A percentile compares a stretch with the other conserved stretches of the same genome.
phyloP scores from a whole-genome alignment of 2,113 vertebrate genomes.

The Neotoma lepida region DNA sequence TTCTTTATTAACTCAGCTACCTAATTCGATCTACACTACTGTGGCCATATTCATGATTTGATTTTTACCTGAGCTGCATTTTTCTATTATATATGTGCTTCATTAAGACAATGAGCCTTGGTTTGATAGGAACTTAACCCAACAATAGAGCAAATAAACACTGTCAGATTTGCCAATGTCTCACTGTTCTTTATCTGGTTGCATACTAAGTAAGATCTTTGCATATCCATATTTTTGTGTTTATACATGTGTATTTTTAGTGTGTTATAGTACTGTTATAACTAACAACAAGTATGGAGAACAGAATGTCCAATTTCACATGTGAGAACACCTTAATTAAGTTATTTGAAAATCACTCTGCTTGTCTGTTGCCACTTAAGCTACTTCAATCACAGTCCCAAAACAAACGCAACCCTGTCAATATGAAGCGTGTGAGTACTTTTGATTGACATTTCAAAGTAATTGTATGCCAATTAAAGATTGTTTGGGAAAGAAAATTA shows the following conservation, averaged over 20 bases:
- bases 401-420: neutral
- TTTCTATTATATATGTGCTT: neutral
- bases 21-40: neutral
- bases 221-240: neutral
- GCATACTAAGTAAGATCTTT: neutral
- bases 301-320: neutral
- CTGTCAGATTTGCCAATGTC: neutral
- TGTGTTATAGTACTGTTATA: neutral
- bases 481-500: conserved; percentile 25
- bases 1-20: neutral
- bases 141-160: neutral
- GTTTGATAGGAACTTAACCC: neutral
- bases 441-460: conserved; percentile 37
- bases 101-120: neutral
- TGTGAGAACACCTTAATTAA: neutral
- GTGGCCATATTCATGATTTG: neutral
- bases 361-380: neutral
- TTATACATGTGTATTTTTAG: neutral
- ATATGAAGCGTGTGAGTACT: neutral
- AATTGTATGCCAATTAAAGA: conserved; percentile 37
- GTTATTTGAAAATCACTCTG: neutral
- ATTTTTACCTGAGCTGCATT: neutral
- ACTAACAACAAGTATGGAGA: neutral
- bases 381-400: neutral
- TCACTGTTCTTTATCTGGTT: neutral